Percentiles rank a stretch among this genome's conserved stretches.
Conservation (phyloP, 2,888 invertebrate species). For the Sesamia inferens region DNA sequence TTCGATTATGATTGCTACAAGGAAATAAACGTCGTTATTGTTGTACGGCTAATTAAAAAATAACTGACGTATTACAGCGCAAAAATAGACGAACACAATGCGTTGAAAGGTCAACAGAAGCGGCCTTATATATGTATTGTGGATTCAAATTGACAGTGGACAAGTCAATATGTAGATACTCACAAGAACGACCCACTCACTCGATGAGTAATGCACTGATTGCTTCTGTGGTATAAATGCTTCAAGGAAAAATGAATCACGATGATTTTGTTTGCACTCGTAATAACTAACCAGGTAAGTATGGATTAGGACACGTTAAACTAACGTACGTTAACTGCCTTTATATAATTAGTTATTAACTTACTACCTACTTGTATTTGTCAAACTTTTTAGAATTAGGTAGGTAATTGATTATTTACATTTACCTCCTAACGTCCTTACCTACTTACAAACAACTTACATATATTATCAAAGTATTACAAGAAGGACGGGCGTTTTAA, state of each 20-base stretch:
- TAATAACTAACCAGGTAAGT: not conserved
- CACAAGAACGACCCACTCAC: slow-evolving; percentile 34
- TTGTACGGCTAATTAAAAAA: slow-evolving; percentile 50
- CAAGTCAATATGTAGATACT: slow-evolving; percentile 25
- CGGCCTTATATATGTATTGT: slow-evolving; percentile 57
- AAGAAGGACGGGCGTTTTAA: not conserved
- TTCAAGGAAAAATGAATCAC: slow-evolving; percentile 49
- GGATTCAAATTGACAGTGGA: slow-evolving; percentile 45
- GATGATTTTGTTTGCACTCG: slow-evolving; percentile 26
- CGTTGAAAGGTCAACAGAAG: slow-evolving; percentile 67
- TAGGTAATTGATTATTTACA: slow-evolving; percentile 1
- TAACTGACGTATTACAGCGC: slow-evolving; percentile 43
- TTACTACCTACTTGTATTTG: not conserved
- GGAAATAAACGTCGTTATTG: slow-evolving; percentile 53
- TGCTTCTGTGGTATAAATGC: slow-evolving; percentile 33
- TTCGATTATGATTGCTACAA: slow-evolving; percentile 40
- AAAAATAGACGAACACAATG: slow-evolving; percentile 62
- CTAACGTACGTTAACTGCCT: not conserved
- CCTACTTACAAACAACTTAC: not conserved
- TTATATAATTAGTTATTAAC: not conserved
- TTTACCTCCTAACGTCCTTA: not conserved
- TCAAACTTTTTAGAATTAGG: slow-evolving; percentile 4
- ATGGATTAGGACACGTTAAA: not conserved
- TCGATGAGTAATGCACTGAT: slow-evolving; percentile 53
- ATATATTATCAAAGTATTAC: not conserved